Base-by-base conservation (phyloP, 30 jellyfish, hydroid and myxozoan genomes). In the Aurelia aurita region DNA sequence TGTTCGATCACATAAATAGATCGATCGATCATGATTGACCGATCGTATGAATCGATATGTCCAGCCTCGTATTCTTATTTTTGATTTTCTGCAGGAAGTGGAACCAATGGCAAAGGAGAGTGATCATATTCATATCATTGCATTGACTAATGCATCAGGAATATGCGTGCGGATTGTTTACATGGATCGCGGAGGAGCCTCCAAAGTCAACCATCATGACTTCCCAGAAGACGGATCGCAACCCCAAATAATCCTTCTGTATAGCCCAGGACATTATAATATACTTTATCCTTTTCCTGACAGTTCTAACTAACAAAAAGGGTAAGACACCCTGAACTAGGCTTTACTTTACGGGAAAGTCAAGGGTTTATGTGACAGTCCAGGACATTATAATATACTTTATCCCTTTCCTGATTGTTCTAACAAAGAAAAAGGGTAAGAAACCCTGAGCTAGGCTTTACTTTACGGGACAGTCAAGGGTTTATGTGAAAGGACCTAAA, bases 61-160 rank as follows among this genome's bases (percentile, higher is more conserved):
- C 1, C 43, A 31, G 43, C 43, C 5, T 31, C 43, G 5, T 31
- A 31, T 6, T 39, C 13, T 39, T 39, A 13, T 9, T 7, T 8
- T 39, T 39, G 12, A 9, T 39, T 8, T 39, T 34, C 60, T 26
- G 2, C 80, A 93, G 98, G 98, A 93, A 68, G 98, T 93, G 43
- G 98, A 93, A 44, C 98, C 98, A 51, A 93, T 93, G 98, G 98
- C 98, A 19, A 93, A 84, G 69, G 98, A 93, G 58, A 93, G 98
- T 71, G 98, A 93, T 57, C 98, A 93, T 60, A 93, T 93, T 34
- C 98, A 93, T 62, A 84, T 93, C 25, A 93, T 89, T 19, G 98
- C 98, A 6, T 72, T 93, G 46, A 68, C 98, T 19, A 79, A 72
- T 28, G 93, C 88, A 10, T 79, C 94, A 5, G 91, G 87, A 18